Conservation (phyloP, 2,888 invertebrate species). For the Acanthosepion pharaonis region DNA sequence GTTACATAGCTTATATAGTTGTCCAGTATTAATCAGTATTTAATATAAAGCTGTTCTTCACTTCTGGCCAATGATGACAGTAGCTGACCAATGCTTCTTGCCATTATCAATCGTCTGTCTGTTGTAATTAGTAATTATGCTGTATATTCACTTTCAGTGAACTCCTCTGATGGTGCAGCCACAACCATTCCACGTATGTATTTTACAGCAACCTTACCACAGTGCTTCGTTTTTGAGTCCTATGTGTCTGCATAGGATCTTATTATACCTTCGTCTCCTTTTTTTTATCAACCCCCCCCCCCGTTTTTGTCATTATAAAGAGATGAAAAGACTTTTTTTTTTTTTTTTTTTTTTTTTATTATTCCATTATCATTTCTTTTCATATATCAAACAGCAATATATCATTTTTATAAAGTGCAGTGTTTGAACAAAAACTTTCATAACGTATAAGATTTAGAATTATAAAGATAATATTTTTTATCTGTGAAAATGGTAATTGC, state of each 20-base stretch:
- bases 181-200: conserved; percentile 44
- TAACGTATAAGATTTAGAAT: no score
- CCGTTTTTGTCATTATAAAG: neutral
- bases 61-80: conserved; percentile 21
- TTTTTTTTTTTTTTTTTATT: neutral
- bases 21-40: neutral
- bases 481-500: no score
- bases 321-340: neutral
- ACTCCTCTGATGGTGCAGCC: neutral
- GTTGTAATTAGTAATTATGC: conserved; percentile 42
- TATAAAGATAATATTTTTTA: no score
- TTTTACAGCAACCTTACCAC: conserved; percentile 46
- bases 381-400: neutral
- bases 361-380: neutral
- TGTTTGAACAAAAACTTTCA: no score
- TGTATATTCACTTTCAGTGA: conserved; percentile 46
- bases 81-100: neutral
- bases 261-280: neutral
- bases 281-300: neutral
- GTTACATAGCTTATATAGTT: neutral
- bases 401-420: neutral
- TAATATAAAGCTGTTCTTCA: neutral
- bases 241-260: conserved; percentile 4
- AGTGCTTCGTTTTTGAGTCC: conserved; percentile 42
- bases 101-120: neutral